Evolutionary conservation across 2,888 invertebrate species (phyloP).

Genomic region (Apodemia duryi): DNA sequence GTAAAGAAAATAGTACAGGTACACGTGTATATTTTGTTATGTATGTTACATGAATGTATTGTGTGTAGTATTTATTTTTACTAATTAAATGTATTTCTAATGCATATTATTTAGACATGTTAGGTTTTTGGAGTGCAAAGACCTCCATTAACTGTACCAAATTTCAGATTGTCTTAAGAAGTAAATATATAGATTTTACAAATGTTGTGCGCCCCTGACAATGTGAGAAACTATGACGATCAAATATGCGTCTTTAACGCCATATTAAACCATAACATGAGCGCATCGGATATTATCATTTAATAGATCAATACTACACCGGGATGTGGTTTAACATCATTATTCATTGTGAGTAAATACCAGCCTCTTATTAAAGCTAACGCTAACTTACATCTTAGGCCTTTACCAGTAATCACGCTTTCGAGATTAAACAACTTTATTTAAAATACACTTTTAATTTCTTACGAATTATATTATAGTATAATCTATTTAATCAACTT

Average conservation of each 20-base stretch:
- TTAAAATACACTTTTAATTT: background rate
- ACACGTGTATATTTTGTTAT: no score
- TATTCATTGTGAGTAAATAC: constrained; percentile 48
- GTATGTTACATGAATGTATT: no score
- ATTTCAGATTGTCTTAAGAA: no score
- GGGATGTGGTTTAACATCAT: constrained; percentile 47
- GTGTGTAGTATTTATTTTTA: no score
- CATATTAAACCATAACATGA: constrained; percentile 33
- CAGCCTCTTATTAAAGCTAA: constrained; percentile 16
- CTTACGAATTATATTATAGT: no score
- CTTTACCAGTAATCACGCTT: background rate
- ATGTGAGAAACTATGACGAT: constrained; percentile 4
- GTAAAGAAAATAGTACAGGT: no score
- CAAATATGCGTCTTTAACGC: constrained; percentile 21
- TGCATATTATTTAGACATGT: no score
- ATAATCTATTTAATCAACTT: no score
- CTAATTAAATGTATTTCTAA: no score
- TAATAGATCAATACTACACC: constrained; percentile 36
- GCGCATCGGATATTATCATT: constrained; percentile 45
- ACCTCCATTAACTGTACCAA: no score
- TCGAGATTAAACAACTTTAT: background rate
- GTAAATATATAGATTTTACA: no score
- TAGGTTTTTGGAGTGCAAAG: no score
- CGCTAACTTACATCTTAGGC: constrained; percentile 3
- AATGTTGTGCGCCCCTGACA: constrained; percentile 28